Percentiles rank a stretch among this genome's conserved stretches.
Conservation (phyloP, 2,113 vertebrate species). For the Pseudorectes ferrugineus region DNA sequence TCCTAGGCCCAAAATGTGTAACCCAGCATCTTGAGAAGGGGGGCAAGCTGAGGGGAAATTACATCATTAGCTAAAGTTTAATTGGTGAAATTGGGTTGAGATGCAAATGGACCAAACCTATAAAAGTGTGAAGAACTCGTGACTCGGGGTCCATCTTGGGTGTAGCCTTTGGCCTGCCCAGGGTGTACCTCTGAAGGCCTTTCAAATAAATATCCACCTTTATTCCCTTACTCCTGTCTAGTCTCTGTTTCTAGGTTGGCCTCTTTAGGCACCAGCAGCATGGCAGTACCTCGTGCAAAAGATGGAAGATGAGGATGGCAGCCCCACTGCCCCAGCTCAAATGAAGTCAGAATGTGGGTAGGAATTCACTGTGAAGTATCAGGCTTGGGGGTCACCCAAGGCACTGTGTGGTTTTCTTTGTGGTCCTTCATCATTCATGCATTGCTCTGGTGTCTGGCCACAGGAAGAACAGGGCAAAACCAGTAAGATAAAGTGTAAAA, state of each 20-base stretch:
- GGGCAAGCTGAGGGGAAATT: too few relatives aligned
- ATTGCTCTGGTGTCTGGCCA: not conserved
- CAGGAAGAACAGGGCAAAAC: not conserved
- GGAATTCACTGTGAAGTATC: not conserved
- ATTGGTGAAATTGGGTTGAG: too few relatives aligned
- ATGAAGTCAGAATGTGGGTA: not conserved
- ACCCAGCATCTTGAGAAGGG: too few relatives aligned
- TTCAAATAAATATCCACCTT: too few relatives aligned
- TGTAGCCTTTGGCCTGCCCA: too few relatives aligned
- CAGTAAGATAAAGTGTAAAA: not conserved
- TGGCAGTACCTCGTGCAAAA: not conserved
- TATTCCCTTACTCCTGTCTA: too few relatives aligned
- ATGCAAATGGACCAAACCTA: too few relatives aligned
- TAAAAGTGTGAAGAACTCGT: too few relatives aligned
- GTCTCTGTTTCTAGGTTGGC: too few relatives aligned
- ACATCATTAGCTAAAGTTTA: too few relatives aligned
- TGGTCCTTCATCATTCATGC: not conserved
- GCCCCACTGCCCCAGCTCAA: not conserved
- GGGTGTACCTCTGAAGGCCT: too few relatives aligned
- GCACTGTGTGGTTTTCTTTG: not conserved
- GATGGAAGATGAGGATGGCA: not conserved
- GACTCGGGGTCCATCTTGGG: too few relatives aligned
- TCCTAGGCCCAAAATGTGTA: not conserved
- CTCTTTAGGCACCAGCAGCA: not conserved
- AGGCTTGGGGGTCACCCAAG: not conserved